Conservation (phyloP, 2,113 vertebrate genomes). For the Ceyx melanurus region DNA sequence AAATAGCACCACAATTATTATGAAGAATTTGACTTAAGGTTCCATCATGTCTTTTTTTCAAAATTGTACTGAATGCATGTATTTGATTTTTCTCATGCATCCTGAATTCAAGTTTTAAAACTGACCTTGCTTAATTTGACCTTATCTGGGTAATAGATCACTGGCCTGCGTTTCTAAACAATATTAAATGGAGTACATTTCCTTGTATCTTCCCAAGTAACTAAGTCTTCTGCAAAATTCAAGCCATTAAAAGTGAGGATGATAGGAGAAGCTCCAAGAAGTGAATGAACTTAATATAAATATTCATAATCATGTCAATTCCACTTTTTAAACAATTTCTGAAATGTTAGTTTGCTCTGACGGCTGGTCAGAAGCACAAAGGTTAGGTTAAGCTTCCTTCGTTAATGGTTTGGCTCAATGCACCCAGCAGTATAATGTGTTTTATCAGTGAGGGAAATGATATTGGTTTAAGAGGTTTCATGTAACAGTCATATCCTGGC, state of each 20-base stretch:
- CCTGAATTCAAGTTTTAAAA: slow-evolving; percentile 1
- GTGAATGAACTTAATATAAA: slow-evolving; percentile 72
- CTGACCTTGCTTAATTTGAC: slow-evolving; percentile 48
- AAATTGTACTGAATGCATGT: neutral
- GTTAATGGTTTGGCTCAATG: slow-evolving; percentile 80
- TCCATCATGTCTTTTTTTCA: neutral
- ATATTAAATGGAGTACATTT: slow-evolving; percentile 20
- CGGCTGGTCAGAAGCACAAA: slow-evolving; percentile 74
- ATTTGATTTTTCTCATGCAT: slow-evolving; percentile 6
- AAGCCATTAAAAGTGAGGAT: slow-evolving; percentile 58
- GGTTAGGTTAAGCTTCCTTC: slow-evolving; percentile 79
- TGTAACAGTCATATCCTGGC: slow-evolving; percentile 95
- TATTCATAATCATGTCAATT: slow-evolving; percentile 78
- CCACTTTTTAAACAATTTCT: slow-evolving; percentile 74
- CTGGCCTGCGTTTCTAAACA: neutral
- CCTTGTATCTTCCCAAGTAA: neutral
- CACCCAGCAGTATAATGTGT: slow-evolving; percentile 87
- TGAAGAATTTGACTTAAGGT: neutral
- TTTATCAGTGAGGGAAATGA: slow-evolving; percentile 91
- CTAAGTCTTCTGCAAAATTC: slow-evolving; percentile 55
- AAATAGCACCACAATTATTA: neutral
- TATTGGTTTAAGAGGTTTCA: slow-evolving; percentile 91
- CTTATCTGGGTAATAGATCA: slow-evolving; percentile 42
- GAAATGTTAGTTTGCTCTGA: slow-evolving; percentile 72
- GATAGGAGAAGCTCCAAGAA: slow-evolving; percentile 68